Conservation (phyloP, 2,888 invertebrate species). For the Drosophila suboccidentalis region DNA sequence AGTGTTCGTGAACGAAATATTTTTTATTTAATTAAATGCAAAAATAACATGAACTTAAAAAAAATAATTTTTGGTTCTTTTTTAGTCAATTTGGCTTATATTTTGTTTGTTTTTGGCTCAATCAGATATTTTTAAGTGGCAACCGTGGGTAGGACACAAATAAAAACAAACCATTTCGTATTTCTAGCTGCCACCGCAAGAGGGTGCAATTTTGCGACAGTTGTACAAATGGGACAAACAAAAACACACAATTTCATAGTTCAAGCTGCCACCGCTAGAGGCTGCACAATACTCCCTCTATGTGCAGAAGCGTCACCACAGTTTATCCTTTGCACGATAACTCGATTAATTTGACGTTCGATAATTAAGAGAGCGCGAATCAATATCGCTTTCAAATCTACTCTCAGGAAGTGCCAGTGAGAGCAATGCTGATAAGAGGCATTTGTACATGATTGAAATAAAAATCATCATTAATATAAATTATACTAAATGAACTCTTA, state of each 20-base stretch:
- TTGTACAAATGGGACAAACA: not conserved
- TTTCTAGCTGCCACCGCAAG: too few relatives aligned
- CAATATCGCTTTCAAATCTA: not conserved
- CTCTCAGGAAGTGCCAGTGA: not conserved
- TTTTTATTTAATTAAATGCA: too few relatives aligned
- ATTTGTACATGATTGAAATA: not conserved
- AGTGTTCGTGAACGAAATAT: too few relatives aligned
- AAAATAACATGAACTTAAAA: too few relatives aligned
- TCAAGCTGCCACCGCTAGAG: not conserved
- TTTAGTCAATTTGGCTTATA: too few relatives aligned
- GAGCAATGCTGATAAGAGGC: not conserved
- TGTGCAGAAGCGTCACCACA: not conserved
- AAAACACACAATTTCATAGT: not conserved
- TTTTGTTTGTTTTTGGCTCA: too few relatives aligned
- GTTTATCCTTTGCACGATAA: not conserved
- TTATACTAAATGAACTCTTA: slow-evolving; percentile 1
- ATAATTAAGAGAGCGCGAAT: not conserved
- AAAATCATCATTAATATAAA: not conserved
- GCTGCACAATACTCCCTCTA: not conserved
- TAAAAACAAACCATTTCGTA: not conserved
- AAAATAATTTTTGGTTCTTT: too few relatives aligned
- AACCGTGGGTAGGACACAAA: not conserved
- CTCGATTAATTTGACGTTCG: not conserved
- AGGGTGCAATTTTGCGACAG: too few relatives aligned
- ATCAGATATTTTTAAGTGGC: too few relatives aligned